Evolutionary conservation across 2,113 vertebrate species (phyloP).

Genomic region (Hemichromis elongatus): DNA sequence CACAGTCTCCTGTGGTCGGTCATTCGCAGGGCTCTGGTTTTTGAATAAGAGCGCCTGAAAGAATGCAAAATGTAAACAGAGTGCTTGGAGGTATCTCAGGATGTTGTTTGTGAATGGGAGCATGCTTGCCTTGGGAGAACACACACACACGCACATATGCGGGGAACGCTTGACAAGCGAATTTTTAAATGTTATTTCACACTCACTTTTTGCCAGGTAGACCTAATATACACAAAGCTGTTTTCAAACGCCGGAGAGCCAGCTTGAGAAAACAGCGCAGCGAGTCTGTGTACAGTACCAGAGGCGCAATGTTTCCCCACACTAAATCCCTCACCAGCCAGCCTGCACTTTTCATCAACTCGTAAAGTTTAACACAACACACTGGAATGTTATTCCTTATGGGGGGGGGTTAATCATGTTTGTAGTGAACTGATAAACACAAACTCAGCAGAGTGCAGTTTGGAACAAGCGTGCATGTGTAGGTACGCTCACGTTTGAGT

Average conservation of each 20-base stretch:
- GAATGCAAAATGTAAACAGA: constrained; percentile 78
- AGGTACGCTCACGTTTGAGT: not conserved
- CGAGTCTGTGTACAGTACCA: constrained; percentile 49
- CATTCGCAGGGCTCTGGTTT: constrained; percentile 76
- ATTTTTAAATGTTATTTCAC: not conserved
- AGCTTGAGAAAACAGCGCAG: constrained; percentile 41
- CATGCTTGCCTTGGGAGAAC: constrained; percentile 11
- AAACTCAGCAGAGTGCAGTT: constrained; percentile 35
- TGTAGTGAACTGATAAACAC: constrained; percentile 58
- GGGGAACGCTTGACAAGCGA: not conserved
- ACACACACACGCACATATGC: not conserved
- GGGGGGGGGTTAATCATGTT: constrained; percentile 49
- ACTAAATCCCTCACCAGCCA: constrained; percentile 56
- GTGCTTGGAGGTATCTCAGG: constrained; percentile 69
- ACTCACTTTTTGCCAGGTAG: constrained; percentile 7
- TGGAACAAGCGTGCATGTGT: not conserved
- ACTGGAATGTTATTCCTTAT: constrained; percentile 63
- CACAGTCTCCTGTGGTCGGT: constrained; percentile 68
- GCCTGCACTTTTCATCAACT: constrained; percentile 66
- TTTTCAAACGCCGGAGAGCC: constrained; percentile 15
- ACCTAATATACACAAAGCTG: constrained; percentile 25
- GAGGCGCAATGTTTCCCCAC: constrained; percentile 50
- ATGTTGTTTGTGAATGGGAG: constrained; percentile 74
- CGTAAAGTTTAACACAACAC: constrained; percentile 67
- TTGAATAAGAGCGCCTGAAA: constrained; percentile 76